Base-by-base conservation (phyloP, 2,888 invertebrate genomes). In the Ochropacha duplaris region DNA sequence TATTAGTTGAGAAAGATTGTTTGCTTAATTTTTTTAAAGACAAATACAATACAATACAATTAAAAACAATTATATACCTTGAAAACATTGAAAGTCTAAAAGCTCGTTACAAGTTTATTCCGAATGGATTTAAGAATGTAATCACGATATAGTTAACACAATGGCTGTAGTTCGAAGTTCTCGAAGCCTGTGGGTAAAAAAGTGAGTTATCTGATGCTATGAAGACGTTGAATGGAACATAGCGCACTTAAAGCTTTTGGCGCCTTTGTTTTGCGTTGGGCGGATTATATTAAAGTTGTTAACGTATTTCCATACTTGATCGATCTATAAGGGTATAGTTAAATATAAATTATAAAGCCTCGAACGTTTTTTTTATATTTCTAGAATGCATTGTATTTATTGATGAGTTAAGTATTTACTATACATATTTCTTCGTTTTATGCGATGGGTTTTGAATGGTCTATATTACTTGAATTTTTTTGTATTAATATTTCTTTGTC, bases 141-240 rank as follows among this genome's bases (percentile, higher is more conserved):
- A 79, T 80, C 78, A 56, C 64, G 79, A 80, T 81, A 66, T 70
- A 67, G 58, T 71, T 70, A 61, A 74, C 76, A 81, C 78, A 81
- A 82, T 81, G 72, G 70, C 68, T 66, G 71, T 76, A 78, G 70
- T 69, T 73, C 70, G 71, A 75, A 78, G 70, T 69, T 73, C 70
- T 74, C 57, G 62, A 62, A 64, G 71, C 70, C 66, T 58, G 64
- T 72, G 68, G 71, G 63, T 71, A 70, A 71, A 76, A 71, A 63
- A 64, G 5, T 58, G 26, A 67, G 57, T 71, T 77, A 81, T 79
- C 79, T 75, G 78, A 83, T 78, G 62, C 61, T 70, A 65, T 66
- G 66, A 52, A 62, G 56, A 60, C 63, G 58, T 67, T 65, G 66
- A 69, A 64, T 69, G 62, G 59, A 52, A 34, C 19, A 44, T 59